Base-by-base conservation (phyloP, 2,888 invertebrate species). In the Dolomedes plantarius region DNA sequence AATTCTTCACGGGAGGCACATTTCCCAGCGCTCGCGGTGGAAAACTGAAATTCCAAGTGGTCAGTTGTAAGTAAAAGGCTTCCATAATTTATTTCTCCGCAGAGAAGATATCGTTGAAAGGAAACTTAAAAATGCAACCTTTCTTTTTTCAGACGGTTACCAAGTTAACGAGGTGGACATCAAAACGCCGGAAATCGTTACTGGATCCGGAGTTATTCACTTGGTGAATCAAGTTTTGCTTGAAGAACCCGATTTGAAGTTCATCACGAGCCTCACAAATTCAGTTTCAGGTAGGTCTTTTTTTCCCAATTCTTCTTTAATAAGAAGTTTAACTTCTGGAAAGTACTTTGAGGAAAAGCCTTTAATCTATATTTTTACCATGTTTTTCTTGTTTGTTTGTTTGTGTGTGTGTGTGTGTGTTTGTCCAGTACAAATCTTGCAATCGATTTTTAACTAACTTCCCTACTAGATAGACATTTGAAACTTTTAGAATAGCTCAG, bases 151-250 rank as follows among this genome's bases (percentile, higher is more conserved):
- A 87, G 87, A 81, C 67, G 87, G 87, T 5, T 87, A 77, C 7
- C 77, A 81, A 56, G 87, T 87, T 6, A 87, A 87, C 41, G 87
- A 87, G 19, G 71, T 81, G 19, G 83, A 87, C 32, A 74, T 87
- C 2, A 83, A 77, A 19, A 77, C 80, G 1, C 79, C 78, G 3
- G 87, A 87, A 65, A 87, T 87, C 9, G 75, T 83, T 0, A 87
- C 87, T 1, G 87, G 83, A 69, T 75, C 78, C 6, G 87, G 87
- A 0, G 78, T 87, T 2, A 67, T 87, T 7, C 87, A 87, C 16
- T 50, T 87, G 5, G 77, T 87, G 9, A 83, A 87, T 39, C 64
- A 74, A 19, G 28, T 87, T 13, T 23, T 87, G n/a, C n/a, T 86
- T 23, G 77, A 85, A 27, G 77, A 77, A 27, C 39, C 67, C 0